Percentiles rank a stretch among this genome's conserved stretches.
Conservation (phyloP, 2,888 invertebrate species). For the Pyralis farinalis region DNA sequence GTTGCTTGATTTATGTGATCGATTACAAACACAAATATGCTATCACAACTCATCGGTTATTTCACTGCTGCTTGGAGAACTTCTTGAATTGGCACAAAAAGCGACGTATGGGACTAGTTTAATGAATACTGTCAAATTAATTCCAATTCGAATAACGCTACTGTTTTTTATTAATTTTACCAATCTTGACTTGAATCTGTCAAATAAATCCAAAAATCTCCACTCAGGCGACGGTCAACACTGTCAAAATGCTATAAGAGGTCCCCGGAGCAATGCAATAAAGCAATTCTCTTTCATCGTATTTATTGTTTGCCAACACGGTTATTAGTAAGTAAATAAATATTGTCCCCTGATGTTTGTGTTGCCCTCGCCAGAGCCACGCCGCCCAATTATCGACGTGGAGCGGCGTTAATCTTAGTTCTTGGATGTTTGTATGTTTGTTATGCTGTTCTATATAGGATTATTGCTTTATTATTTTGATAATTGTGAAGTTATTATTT, state of each 20-base stretch:
- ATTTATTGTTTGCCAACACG: constrained; percentile 69
- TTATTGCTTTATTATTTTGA: constrained; percentile 20
- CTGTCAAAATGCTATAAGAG: constrained; percentile 22
- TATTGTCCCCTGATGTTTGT: constrained; percentile 69
- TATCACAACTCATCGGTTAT: too few relatives aligned
- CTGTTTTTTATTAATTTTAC: too few relatives aligned
- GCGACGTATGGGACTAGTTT: too few relatives aligned
- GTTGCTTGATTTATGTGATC: too few relatives aligned
- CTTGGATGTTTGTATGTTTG: constrained; percentile 37
- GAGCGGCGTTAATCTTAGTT: constrained; percentile 55
- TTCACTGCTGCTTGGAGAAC: too few relatives aligned
- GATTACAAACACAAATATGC: too few relatives aligned
- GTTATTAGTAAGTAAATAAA: constrained; percentile 79
- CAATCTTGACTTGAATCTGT: neutral
- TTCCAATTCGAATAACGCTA: too few relatives aligned
- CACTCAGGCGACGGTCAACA: constrained; percentile 7
- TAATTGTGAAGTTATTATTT: constrained; percentile 6
- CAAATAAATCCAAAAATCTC: constrained; percentile 4
- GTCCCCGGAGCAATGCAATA: constrained; percentile 64
- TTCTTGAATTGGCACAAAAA: too few relatives aligned
- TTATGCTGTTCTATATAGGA: constrained; percentile 16
- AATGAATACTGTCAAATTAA: too few relatives aligned
- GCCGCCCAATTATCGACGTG: constrained; percentile 61
- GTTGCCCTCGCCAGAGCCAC: constrained; percentile 57
- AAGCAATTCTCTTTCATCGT: constrained; percentile 74